Base-by-base conservation (phyloP, 2,113 vertebrate genomes). In the Entosphenus tridentatus region DNA sequence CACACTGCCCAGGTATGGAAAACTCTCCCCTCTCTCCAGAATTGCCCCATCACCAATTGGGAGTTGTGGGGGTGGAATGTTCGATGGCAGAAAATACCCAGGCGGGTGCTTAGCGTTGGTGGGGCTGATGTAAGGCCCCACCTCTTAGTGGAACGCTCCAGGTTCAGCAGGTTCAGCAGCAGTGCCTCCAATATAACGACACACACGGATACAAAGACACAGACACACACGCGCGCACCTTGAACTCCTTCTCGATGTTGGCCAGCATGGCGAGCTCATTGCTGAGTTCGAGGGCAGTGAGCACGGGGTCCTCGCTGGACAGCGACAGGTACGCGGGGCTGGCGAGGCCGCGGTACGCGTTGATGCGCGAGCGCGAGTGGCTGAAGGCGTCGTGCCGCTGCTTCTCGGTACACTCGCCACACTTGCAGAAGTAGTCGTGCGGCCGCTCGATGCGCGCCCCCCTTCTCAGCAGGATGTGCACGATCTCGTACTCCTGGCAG, bases 171-270 rank as follows among this genome's bases (percentile, higher is more conserved):
- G 39, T 39, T 39, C 39, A 39, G 39, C 39, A 39, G 39, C 39
- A 39, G 39, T 39, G 39, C 39, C 39, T 39, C 39, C 39, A 39
- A 39, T 1, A 39, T 39, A 39, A 39, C 3, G 39, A 39, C 39
- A 39, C 39, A 39, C 39, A 39, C 39, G 39, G 39, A 39, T 5
- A 39, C 39, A 39, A 39, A 39, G 39, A 39, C 39, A 39, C 39
- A 39, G 39, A 39, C 39, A 39, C 39, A 39, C 39, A 39, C 39
- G 16, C 71, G 77, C 82, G 83, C 82, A 96, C 92, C 89, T 96
- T 96, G 78, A 96, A 96, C 79, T 96, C 92, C 18, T 90, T 96
- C 80, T 96, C 92, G 67, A 96, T 96, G 84, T 96, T 96, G 78
- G 92, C 92, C 71, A 96, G 81, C 67, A 89, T 81, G 73, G 89